These are phyloP conservation scores for Orthonyx spaldingii DNA, from an alignment of 2,113 vertebrate species.

Conservation along the genomic window DNA sequence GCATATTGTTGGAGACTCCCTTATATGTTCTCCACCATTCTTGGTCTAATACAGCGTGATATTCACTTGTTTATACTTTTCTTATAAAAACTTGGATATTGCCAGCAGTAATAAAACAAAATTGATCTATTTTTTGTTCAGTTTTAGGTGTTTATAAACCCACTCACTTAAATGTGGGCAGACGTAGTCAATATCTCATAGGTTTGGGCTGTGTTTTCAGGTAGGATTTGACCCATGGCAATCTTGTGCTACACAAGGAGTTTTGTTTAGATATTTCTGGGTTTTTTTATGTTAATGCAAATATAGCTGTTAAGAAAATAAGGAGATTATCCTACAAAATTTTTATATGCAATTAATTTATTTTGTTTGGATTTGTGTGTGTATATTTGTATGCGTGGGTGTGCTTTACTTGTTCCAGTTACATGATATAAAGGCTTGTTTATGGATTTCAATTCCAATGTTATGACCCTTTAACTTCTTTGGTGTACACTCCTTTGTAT, in stretches of 20 bases:
- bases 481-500: neutral
- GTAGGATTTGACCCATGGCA: neutral
- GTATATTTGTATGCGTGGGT: too few relatives aligned
- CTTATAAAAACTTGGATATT: neutral
- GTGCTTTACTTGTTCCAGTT: neutral
- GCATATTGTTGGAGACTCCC: neutral
- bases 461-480: neutral
- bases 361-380: neutral
- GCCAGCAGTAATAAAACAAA: neutral
- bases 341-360: neutral
- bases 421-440: neutral
- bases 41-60: neutral
- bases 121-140: neutral
- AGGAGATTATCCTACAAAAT: neutral
- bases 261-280: neutral
- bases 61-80: neutral
- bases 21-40: neutral
- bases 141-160: neutral
- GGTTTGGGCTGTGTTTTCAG: neutral
- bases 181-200: neutral
- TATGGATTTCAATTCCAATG: neutral
- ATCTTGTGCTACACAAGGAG: neutral
- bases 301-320: neutral
- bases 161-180: neutral
- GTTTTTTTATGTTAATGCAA: neutral